Base-by-base conservation (phyloP, 2,797 vertebrate species). In the Babyrousa celebensis region DNA sequence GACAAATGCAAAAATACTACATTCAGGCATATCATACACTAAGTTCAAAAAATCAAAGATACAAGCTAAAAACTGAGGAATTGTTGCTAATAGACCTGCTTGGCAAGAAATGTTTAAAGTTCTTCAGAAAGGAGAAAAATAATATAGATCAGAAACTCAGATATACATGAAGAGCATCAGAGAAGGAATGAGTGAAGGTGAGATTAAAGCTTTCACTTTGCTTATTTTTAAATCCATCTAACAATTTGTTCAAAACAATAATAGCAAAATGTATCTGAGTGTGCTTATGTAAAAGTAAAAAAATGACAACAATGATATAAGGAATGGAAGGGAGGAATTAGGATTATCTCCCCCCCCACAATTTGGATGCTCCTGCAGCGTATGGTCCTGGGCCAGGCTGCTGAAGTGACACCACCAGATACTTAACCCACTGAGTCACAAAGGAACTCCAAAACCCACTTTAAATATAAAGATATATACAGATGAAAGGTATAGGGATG, bases 31-130 rank as follows among this genome's bases (percentile, higher is more conserved):
- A 71, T 86, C 68, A 72, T 29, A 72, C 43, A 72, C 54, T 27
- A 58, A 86, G 18, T 72, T 40, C 68, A 86, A 60, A 72, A 86
- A 32, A 54, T 60, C 54, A 86, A 86, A 86, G 68, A 72, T 43
- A 58, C 56, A 72, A 86, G 84, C 17, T 71, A 86, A 86, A 86
- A 72, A 86, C 4, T 60, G 17, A 60, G 16, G 54, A 70, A 58
- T 27, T 72, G 25, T 14, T 71, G 32, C 25, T 54, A 86, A 36
- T 18, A 60, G 27, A 72, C 32, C 78, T 80, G 56, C 12, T 68
- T 86, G 58, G 36, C 16, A 86, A 72, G 32, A 43, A 72, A 72
- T 86, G 25, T 60, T 60, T 29, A 58, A 67, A 86, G 54, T 72
- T 60, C 32, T 86, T 43, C 18, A 10, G 54, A 60, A 86, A 72